Percentiles rank a stretch among this genome's conserved stretches.
phyloP scores from a whole-genome alignment of 2,888 invertebrate species.

The Osedax fenrisi region DNA sequence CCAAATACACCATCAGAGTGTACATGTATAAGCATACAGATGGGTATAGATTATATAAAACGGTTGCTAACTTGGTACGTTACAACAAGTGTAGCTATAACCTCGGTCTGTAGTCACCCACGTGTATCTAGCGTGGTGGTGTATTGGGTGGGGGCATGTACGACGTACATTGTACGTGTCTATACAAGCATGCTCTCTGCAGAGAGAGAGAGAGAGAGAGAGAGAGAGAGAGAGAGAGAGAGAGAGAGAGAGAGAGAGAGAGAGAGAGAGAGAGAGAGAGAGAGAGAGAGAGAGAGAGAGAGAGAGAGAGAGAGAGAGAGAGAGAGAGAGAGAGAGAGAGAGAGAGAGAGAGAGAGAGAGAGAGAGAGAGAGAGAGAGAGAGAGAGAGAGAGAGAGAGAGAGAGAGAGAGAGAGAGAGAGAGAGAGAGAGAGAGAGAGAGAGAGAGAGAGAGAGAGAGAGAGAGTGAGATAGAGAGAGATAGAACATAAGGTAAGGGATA shows the following conservation, averaged over 20 bases:
- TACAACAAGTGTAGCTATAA: no score
- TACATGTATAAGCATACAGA: no score
- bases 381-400: conserved; percentile 18
- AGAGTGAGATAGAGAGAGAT: not conserved
- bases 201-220: conserved; percentile 3
- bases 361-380: conserved; percentile 8
- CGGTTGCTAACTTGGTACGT: no score
- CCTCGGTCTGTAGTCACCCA: no score
- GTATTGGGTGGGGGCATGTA: no score
- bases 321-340: conserved; percentile 21
- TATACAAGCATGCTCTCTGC: no score
- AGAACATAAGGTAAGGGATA: no score
- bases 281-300: conserved; percentile 19
- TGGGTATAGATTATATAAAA: no score
- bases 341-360: conserved; percentile 19
- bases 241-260: conserved; percentile 22
- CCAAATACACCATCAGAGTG: no score
- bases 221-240: conserved; percentile 21
- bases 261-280: conserved; percentile 17
- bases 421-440: not conserved
- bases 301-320: conserved; percentile 18
- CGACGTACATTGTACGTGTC: no score
- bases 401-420: conserved; percentile 19
- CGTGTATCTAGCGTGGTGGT: no score
- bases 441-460: not conserved